Evolutionary conservation across 2,797 vertebrate species (phyloP).

Genomic region (Schizopygopsis pylzovi): DNA sequence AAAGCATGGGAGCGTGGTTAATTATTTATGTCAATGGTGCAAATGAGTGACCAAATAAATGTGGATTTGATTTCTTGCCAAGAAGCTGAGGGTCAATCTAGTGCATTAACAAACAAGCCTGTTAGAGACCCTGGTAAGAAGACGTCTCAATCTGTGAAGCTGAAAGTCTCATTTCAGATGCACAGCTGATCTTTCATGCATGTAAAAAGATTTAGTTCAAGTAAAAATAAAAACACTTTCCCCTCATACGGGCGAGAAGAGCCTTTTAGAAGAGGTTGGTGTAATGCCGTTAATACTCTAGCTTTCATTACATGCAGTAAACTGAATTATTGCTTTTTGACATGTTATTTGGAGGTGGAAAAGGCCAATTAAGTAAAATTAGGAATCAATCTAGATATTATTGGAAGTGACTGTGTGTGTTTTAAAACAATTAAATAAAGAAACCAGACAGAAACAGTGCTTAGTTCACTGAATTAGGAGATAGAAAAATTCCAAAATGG

Average conservation of each 20-base stretch:
- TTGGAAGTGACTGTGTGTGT: not conserved
- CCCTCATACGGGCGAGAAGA: not conserved
- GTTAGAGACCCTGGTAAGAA: not conserved
- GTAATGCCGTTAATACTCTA: not conserved
- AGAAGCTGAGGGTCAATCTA: slow-evolving; percentile 15
- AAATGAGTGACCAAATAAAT: slow-evolving; percentile 18
- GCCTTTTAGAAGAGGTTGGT: not conserved
- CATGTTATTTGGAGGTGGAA: not conserved
- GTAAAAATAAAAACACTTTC: not conserved
- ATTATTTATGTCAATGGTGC: slow-evolving; percentile 44
- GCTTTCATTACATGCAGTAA: slow-evolving; percentile 1
- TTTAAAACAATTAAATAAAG: slow-evolving; percentile 5
- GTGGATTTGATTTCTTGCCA: slow-evolving; percentile 12
- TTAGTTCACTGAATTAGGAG: not conserved
- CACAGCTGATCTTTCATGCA: slow-evolving; percentile 20
- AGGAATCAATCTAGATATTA: not conserved
- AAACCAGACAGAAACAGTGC: not conserved
- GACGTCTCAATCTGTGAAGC: not conserved
- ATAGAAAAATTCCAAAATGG: not conserved
- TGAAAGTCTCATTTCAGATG: slow-evolving; percentile 17
- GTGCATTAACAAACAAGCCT: slow-evolving; percentile 15
- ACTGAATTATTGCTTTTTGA: slow-evolving; percentile 1
- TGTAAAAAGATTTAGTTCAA: slow-evolving; percentile 10
- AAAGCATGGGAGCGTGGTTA: slow-evolving; percentile 39
- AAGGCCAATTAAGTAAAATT: not conserved